Conservation (phyloP, 2,797 vertebrate genomes). For the Pseudomugil tenellus region DNA sequence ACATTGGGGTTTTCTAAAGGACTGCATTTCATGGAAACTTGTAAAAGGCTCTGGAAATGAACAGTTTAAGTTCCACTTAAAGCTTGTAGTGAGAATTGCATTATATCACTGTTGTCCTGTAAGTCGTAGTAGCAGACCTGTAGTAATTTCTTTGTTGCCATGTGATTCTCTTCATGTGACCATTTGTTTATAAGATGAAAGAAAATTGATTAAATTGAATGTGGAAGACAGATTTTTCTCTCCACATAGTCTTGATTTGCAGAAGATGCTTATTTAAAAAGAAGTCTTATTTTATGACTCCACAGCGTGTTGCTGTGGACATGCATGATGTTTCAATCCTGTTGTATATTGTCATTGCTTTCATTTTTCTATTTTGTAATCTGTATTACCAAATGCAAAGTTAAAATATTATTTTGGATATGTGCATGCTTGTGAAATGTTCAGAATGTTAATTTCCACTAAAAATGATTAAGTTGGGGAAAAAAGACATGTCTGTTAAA, state of each 20-base stretch:
- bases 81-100: conserved; percentile 78
- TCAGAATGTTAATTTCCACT: conserved; percentile 79
- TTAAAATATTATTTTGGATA: conserved; percentile 85
- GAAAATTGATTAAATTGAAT: conserved; percentile 79
- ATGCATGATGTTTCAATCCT: conserved; percentile 77
- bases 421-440: conserved; percentile 81
- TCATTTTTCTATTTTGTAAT: conserved; percentile 84
- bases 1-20: conserved; percentile 45
- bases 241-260: conserved; percentile 75
- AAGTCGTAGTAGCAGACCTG: conserved; percentile 77
- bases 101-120: conserved; percentile 82
- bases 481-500: conserved; percentile 60
- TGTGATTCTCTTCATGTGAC: conserved; percentile 77
- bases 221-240: conserved; percentile 77
- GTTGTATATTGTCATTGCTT: conserved; percentile 80
- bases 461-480: conserved; percentile 74
- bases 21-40: conserved; percentile 49
- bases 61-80: conserved; percentile 67
- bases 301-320: conserved; percentile 71
- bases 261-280: conserved; percentile 41
- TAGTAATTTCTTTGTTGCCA: conserved; percentile 80
- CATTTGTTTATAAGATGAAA: conserved; percentile 78
- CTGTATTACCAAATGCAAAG: conserved; percentile 85
- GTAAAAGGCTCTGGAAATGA: conserved; percentile 53
- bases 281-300: conserved; percentile 51